Evolutionary conservation across 2,888 invertebrate species (phyloP), one percentile per base, ranked within the genome.

Genomic region (Megaustenia siamemsis): DNA sequence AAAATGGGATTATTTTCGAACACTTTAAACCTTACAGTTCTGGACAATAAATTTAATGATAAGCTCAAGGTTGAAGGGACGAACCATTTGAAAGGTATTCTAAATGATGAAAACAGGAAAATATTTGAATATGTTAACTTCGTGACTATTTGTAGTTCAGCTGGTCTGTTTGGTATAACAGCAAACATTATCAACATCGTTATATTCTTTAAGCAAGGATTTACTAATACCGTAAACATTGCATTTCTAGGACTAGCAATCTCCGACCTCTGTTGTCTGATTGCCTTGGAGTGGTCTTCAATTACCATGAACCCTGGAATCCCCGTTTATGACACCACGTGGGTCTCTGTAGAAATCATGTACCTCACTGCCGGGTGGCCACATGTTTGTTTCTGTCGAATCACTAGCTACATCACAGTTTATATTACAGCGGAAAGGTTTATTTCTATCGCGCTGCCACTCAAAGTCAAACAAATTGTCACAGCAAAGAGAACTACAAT

Each of bases 331-430:
- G 49, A 35, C 2, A n/a, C 1, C n/a, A 0, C 56, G 8, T 69
- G 66, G 45, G 28, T 24, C 15, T 38, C n/a, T 15, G 0, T n/a
- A 15, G 71, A 68, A 4, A 38, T 69, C 32, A 28, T 28, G 38
- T 81, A 69, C 24, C 68, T 81, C 0, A 28, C 69, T 15, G 68
- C 38, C 0, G 81, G 24, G 0, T 69, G 68, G 71, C 81, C 71
- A 24, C 81, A 81, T 38, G 69, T 68, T 3, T 81, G 69, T 32
- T 69, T 71, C 53, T 40, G 45, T 12, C 21, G 81, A 49, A 81
- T 81, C 10, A 69, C 81, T n/a, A 53, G 69, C 28, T 81, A 35
- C n/a, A 71, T 81, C n/a, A 81, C 81, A 0, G 81, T 68, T 21
- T 81, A 49, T 56, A 71, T 81, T 24, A 81, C 81, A 8, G 45